Evolutionary conservation across 2,113 vertebrate genomes (phyloP).

Genomic region (Eclectus roratus): DNA sequence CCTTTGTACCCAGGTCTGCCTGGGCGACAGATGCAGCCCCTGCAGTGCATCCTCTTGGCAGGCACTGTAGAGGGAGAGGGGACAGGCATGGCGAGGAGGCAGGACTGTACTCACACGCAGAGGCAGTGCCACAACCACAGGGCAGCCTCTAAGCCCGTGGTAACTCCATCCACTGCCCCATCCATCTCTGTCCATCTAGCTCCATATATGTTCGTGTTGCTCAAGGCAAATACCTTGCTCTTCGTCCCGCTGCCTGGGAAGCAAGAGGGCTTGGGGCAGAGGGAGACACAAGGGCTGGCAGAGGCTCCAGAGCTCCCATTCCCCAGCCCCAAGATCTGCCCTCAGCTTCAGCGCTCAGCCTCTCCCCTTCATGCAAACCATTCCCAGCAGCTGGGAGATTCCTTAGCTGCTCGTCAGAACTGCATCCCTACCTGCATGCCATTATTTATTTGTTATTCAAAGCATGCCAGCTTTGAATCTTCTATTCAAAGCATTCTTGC

Average conservation of each 20-base stretch:
- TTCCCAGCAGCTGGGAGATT: background rate
- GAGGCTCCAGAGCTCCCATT: accelerated
- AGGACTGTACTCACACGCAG: accelerated
- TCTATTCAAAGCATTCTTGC: conserved; percentile 36
- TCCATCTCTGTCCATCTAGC: background rate
- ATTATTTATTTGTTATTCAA: conserved; percentile 40
- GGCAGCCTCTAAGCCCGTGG: background rate
- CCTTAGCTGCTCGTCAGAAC: background rate
- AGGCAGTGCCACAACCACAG: accelerated
- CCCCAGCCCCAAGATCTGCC: background rate
- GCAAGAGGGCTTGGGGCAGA: accelerated
- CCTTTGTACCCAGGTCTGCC: background rate
- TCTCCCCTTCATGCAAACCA: background rate
- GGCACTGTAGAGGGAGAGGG: background rate
- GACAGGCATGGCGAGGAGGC: accelerated
- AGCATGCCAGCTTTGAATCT: background rate
- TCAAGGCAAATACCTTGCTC: background rate
- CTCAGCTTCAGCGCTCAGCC: accelerated
- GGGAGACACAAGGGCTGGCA: accelerated
- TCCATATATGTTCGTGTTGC: no score
- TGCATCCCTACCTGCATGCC: background rate
- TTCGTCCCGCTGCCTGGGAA: background rate
- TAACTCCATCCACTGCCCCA: no score
- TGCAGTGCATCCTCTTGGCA: background rate
- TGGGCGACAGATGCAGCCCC: background rate